These are phyloP conservation scores for Nannospalax galili DNA, from an alignment of 2,113 vertebrate genomes.

Conservation along the genomic window DNA sequence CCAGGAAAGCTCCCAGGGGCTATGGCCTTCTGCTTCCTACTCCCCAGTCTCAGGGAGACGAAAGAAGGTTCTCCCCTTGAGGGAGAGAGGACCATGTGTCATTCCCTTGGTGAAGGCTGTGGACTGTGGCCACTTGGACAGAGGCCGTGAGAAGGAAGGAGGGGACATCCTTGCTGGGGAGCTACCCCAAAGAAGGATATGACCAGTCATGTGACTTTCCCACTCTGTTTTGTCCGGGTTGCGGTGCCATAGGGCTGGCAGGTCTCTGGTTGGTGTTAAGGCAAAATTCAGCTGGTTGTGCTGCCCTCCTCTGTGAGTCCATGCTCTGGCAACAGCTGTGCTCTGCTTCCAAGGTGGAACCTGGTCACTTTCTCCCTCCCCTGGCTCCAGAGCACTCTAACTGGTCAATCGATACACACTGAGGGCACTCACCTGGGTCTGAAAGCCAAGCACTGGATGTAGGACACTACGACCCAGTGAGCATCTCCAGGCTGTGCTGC, in stretches of 20 bases:
- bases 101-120: fast-evolving
- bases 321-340: too few species aligned
- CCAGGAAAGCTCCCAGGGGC: fast-evolving
- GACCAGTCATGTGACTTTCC: too few species aligned
- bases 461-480: not conserved
- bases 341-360: not conserved
- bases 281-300: not conserved
- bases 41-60: not conserved
- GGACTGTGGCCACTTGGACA: too few species aligned
- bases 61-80: not conserved
- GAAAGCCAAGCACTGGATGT: not conserved
- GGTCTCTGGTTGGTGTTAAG: too few species aligned
- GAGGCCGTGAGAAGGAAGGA: not conserved
- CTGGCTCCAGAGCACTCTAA: not conserved
- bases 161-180: fast-evolving
- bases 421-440: not conserved
- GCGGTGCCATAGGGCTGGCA: not conserved
- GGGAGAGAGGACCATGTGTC: fast-evolving
- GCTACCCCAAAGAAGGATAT: not conserved
- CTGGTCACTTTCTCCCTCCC: fast-evolving
- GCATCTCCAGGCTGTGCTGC: not conserved
- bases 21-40: not conserved
- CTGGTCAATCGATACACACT: not conserved
- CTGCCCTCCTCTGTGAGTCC: fast-evolving
- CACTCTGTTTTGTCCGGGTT: fast-evolving